Base-by-base conservation (phyloP, 2,888 invertebrate genomes). In the Sussaba pulchella region DNA sequence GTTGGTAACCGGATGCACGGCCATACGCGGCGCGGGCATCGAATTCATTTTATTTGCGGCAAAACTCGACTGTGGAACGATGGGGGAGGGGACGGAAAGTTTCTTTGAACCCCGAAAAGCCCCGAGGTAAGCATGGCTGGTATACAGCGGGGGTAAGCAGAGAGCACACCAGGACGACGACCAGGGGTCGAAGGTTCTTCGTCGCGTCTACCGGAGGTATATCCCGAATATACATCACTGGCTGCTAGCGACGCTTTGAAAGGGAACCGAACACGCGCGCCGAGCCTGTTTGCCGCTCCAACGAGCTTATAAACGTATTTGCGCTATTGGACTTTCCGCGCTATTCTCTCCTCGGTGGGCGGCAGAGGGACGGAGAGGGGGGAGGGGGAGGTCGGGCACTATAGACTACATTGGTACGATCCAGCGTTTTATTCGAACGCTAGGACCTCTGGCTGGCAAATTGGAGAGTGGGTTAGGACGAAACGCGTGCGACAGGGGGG, bases 291-390 rank as follows among this genome's bases (percentile, higher is more conserved):
- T 84, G 83, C 75, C 76, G 78, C 82, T 80, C 81, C 78, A 84
- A 81, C 84, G 84, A 83, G 85, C 85, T 85, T 83, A 86, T 87
- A 87, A 88, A 85, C 85, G 85, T 87, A 83, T 88, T 89, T 88
- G 84, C 85, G 87, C 85, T 86, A 87, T 87, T 88, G 88, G 86
- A 86, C 77, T 73, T 77, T 77, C 81, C 77, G 81, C 64, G 72
- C 72, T 69, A 69, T 77, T 77, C 76, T 73, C 71, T 78, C 47
- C 57, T 64, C 64, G 41, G 74, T 43, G 39, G 41, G 39, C 6
- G 31, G 31, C 2, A 31, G 31, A 31, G 72, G 21, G 64, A 47
- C 14, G 24, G 19, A 8, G 36, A 2, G n/a, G 12, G 21, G 12
- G 8, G 6, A 36, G 41, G 17, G 63, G 54, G 54, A 14, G 57